Conservation (phyloP, 2,888 invertebrate species). For the Drosophila vallismaia region DNA sequence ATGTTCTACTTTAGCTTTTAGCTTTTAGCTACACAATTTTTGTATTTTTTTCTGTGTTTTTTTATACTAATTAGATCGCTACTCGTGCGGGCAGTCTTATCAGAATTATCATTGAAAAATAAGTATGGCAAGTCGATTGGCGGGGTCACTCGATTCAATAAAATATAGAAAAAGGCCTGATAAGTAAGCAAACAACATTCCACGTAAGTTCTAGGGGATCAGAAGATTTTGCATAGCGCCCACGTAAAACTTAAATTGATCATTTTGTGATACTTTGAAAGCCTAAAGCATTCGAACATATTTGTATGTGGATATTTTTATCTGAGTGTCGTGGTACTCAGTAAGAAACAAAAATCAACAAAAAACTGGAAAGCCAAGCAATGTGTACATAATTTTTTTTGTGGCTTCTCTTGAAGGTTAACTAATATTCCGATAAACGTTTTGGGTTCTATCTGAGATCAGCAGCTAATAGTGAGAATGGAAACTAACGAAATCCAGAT, state of each 20-base stretch:
- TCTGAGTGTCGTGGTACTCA: slow-evolving; percentile 33
- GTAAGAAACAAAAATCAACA: slow-evolving; percentile 15
- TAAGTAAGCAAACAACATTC: slow-evolving; percentile 29
- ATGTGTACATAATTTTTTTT: slow-evolving; percentile 1
- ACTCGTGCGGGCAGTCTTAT: slow-evolving; percentile 46
- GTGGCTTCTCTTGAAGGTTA: slow-evolving; percentile 21
- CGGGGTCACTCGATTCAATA: slow-evolving; percentile 46
- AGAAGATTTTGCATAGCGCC: slow-evolving; percentile 31
- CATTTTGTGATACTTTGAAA: slow-evolving; percentile 34
- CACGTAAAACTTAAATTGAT: slow-evolving; percentile 31
- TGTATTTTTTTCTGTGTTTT: slow-evolving; percentile 24
- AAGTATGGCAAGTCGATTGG: slow-evolving; percentile 46
- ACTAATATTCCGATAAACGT: slow-evolving; percentile 8
- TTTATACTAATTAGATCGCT: slow-evolving; percentile 54
- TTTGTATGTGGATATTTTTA: slow-evolving; percentile 32
- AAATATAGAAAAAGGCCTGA: slow-evolving; percentile 26
- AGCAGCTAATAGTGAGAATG: slow-evolving; percentile 10
- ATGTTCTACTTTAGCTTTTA: slow-evolving; percentile 20
- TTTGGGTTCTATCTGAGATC: neutral
- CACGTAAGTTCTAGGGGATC: slow-evolving; percentile 14
- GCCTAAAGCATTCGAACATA: slow-evolving; percentile 2
- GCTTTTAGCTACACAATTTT: neutral
- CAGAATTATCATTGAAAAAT: slow-evolving; percentile 57
- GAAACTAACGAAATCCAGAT: neutral
- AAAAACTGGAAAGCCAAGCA: neutral